Evolutionary conservation across 35 echinoderm and acorn worm genomes (phyloP), one percentile per base, ranked within the genome.

Genomic region (Hemicentrotus pulcherrimus): DNA sequence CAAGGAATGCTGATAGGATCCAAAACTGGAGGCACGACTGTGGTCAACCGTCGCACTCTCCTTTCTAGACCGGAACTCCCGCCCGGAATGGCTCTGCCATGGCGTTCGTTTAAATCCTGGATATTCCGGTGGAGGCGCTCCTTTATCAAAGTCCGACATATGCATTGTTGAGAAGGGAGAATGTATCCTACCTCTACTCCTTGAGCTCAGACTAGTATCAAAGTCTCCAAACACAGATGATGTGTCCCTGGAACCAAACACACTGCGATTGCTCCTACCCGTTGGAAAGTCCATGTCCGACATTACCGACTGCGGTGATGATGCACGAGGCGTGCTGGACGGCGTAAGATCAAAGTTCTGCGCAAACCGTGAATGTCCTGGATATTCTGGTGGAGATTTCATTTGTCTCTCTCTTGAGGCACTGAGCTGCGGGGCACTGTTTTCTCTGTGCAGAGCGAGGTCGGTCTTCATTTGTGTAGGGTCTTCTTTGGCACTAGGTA

Each of bases 401-500:
- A 92, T 16, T 55, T 47, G 41, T 31, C 48, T 52, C 91, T 92
- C 91, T 55, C 91, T 32, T 47, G 46, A 47, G 30, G 32, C 91
- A 47, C 91, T 55, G 12, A 92, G 48, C 48, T 92, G 91, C 4
- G 91, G 91, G 41, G 91, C 91, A 55, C 91, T 92, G 48, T 92
- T 92, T 31, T 92, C 91, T 45, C 91, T 32, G 28, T 92, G 91
- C 10, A 92, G 48, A 24, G 48, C 28, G 9, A 92, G 48, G n/a
- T 92, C 91, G 0, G 45, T 92, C n/a, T 48, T 92, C 91, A 45
- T 32, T 55, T 92, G 91, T 31, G 31, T 41, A 31, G 91, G 91
- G 41, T 92, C 48, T 92, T 92, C 91, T 92, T 92, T 92, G 91
- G 91, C 91, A 92, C 91, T 92, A 48, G 91, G 91, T 92, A 92